These are phyloP conservation scores for Melierax canorus DNA, from an alignment of 2,113 vertebrate genomes.

Conservation along the genomic window DNA sequence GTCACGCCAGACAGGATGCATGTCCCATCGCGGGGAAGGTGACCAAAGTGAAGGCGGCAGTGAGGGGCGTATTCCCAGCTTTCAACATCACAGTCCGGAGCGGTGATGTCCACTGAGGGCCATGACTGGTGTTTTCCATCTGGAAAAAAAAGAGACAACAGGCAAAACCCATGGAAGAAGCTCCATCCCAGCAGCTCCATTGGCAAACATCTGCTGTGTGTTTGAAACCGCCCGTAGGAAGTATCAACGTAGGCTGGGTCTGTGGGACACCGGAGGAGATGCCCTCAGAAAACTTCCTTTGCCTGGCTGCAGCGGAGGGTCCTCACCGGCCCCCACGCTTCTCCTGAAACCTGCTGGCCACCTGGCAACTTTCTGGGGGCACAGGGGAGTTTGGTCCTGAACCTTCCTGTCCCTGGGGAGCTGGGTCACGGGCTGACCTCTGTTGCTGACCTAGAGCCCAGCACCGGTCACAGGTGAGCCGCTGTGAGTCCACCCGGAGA, in stretches of 20 bases:
- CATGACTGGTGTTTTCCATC: constrained; percentile 1
- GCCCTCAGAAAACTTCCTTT: background rate
- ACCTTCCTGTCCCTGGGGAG: background rate
- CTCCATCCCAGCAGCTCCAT: background rate
- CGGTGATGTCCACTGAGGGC: background rate
- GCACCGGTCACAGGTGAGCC: background rate
- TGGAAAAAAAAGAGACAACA: background rate
- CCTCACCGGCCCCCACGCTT: background rate
- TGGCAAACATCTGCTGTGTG: background rate
- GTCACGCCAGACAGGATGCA: constrained; percentile 32
- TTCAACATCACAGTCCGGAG: constrained; percentile 39
- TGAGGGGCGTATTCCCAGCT: constrained; percentile 63
- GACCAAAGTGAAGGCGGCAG: constrained; percentile 67
- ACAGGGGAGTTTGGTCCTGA: background rate
- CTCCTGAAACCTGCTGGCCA: background rate
- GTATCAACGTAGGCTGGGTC: background rate
- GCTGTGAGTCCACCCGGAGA: background rate
- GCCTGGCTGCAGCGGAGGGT: background rate
- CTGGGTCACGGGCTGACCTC: background rate
- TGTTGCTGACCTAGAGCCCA: background rate
- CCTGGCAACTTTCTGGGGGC: background rate
- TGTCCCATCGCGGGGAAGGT: constrained; percentile 56
- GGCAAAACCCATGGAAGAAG: background rate
- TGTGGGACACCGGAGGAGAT: background rate
- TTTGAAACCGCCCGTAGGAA: background rate